phyloP scores from a whole-genome alignment of 2,113 vertebrate species.

The Pungitius pungitius region DNA sequence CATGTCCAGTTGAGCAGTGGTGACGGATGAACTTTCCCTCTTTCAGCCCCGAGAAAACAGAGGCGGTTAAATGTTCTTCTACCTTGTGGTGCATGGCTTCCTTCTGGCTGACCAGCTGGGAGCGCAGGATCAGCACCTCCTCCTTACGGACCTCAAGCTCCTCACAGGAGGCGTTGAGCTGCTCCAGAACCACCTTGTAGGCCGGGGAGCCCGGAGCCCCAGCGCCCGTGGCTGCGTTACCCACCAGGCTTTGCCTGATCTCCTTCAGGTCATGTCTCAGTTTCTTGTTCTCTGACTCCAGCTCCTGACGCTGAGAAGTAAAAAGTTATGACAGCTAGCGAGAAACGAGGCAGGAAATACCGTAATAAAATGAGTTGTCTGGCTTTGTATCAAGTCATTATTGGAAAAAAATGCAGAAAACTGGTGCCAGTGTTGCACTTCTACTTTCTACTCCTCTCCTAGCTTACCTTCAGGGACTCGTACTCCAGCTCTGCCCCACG shows the following conservation, averaged over 20 bases:
- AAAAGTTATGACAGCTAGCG: background rate
- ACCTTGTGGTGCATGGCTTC: conserved; percentile 96
- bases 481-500: conserved; percentile 96
- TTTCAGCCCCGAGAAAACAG: background rate
- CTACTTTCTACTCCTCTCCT: background rate
- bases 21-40: background rate
- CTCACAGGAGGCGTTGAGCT: conserved; percentile 91
- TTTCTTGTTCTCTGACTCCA: conserved; percentile 98
- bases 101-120: conserved; percentile 98
- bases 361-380: background rate
- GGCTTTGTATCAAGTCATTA: background rate
- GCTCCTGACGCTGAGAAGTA: conserved; percentile 89
- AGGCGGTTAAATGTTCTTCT: background rate
- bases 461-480: conserved; percentile 93
- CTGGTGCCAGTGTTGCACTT: background rate
- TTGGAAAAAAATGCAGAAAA: background rate
- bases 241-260: conserved; percentile 89
- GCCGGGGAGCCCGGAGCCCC: conserved; percentile 89
- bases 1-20: background rate
- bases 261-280: conserved; percentile 93
- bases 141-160: conserved; percentile 98
- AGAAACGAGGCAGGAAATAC: background rate
- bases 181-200: conserved; percentile 93
- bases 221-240: conserved; percentile 80
- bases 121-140: conserved; percentile 95